Percentiles rank a stretch among this genome's conserved stretches.
These are phyloP conservation scores for Lucilia cuprina DNA, from an alignment of 1,140 invertebrate species.

Conservation along the genomic window DNA sequence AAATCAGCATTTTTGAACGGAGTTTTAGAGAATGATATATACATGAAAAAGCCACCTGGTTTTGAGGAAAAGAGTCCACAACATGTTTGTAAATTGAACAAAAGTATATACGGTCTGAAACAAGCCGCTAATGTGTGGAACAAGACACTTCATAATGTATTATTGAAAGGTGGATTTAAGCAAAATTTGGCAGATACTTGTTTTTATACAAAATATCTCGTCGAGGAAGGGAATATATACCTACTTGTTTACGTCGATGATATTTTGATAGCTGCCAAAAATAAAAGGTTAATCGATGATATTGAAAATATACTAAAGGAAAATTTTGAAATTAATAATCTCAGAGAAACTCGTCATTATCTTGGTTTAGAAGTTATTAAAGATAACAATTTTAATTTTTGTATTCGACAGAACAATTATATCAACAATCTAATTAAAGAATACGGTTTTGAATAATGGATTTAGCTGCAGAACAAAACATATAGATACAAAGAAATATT, in stretches of 20 bases:
- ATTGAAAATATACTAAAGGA: constrained; percentile 5
- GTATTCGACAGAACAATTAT: no score
- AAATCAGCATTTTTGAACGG: constrained; percentile 48
- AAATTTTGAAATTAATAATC: neutral
- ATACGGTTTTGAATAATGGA: neutral
- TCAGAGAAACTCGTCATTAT: no score
- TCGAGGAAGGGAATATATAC: constrained; percentile 12
- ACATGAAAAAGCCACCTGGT: no score
- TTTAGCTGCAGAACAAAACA: constrained; percentile 38
- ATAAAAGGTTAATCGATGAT: neutral
- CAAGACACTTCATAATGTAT: constrained; percentile 40
- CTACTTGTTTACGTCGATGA: constrained; percentile 25
- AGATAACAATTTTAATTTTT: no score
- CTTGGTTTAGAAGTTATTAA: no score
- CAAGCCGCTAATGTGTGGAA: neutral
- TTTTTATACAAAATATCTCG: neutral
- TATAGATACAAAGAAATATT: constrained; percentile 48
- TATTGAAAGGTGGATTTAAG: neutral
- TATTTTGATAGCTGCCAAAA: neutral
- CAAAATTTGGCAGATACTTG: neutral
- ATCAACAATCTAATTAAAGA: no score
- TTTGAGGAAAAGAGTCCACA: no score
- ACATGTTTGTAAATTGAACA: no score
- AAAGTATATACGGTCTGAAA: neutral
- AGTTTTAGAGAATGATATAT: constrained; percentile 49